Conservation (phyloP, 2,113 vertebrate genomes). For the Tenrec ecaudatus region DNA sequence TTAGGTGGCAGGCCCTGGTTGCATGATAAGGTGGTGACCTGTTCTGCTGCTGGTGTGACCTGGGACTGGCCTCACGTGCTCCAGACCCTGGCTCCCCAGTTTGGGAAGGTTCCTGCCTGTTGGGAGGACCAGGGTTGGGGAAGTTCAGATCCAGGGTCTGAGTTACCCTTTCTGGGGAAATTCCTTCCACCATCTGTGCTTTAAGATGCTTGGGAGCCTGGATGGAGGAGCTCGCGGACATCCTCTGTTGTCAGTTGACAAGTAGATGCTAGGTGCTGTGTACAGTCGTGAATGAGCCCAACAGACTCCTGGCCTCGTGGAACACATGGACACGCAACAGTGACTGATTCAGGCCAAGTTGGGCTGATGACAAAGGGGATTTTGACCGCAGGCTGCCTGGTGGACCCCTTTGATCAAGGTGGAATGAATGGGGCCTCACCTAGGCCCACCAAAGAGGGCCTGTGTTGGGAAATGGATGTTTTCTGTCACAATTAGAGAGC, state of each 20-base stretch:
- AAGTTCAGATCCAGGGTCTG: not conserved
- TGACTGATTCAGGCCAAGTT: not conserved
- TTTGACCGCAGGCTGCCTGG: not conserved
- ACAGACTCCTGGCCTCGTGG: not conserved
- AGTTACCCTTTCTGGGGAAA: constrained; percentile 7
- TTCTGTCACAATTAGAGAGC: not conserved
- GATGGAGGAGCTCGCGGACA: not conserved
- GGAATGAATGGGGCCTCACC: too few relatives aligned
- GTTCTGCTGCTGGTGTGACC: constrained; percentile 8
- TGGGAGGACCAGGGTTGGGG: not conserved
- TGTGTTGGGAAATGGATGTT: not conserved
- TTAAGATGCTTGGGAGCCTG: not conserved
- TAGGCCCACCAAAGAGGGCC: not conserved
- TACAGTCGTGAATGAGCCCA: not conserved
- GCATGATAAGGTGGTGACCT: not conserved
- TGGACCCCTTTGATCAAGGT: not conserved
- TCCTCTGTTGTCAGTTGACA: not conserved
- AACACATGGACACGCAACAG: not conserved
- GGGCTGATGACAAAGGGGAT: not conserved
- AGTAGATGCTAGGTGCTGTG: fast-evolving
- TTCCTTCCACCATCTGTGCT: not conserved
- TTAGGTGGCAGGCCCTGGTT: constrained; percentile 37
- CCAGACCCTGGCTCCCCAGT: not conserved
- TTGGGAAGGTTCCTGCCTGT: not conserved
- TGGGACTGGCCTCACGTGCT: not conserved